Conservation (phyloP, 2,113 vertebrate genomes). For the Naja naja region DNA sequence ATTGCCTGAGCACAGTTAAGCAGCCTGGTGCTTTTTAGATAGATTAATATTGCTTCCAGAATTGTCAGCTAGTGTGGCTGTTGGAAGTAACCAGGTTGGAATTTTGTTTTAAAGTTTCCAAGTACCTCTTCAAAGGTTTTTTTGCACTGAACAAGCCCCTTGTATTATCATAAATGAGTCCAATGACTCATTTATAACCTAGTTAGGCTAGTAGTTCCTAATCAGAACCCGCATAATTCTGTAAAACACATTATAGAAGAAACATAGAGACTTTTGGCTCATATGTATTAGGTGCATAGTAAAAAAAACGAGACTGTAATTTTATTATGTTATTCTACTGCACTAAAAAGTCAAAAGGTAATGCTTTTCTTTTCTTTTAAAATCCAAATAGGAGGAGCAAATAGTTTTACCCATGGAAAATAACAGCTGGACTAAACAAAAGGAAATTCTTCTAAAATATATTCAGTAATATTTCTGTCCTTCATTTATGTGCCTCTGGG, state of each 20-base stretch:
- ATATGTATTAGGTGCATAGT: too few species aligned
- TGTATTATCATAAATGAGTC: background rate
- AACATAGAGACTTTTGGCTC: background rate
- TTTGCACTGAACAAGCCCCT: background rate
- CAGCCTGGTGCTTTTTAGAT: background rate
- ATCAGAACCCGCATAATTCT: too few species aligned
- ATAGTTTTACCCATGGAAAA: background rate
- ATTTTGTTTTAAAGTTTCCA: background rate
- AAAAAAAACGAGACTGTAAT: too few species aligned
- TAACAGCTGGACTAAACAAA: background rate
- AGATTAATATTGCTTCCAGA: background rate
- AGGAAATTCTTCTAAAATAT: background rate
- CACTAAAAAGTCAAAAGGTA: too few species aligned
- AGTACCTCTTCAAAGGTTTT: background rate
- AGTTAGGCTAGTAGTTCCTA: background rate
- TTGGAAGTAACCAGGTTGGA: background rate
- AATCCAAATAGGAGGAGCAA: background rate
- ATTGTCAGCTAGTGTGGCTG: background rate
- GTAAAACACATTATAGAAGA: background rate
- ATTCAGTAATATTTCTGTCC: background rate
- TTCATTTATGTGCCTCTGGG: background rate
- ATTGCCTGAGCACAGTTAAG: background rate
- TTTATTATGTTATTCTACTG: too few species aligned
- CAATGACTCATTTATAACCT: background rate
- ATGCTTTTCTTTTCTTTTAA: too few species aligned